Percentiles rank a stretch among this genome's conserved stretches.
phyloP scores from a whole-genome alignment of 2,888 invertebrate genomes.

The Lasioglossum leucozonium region DNA sequence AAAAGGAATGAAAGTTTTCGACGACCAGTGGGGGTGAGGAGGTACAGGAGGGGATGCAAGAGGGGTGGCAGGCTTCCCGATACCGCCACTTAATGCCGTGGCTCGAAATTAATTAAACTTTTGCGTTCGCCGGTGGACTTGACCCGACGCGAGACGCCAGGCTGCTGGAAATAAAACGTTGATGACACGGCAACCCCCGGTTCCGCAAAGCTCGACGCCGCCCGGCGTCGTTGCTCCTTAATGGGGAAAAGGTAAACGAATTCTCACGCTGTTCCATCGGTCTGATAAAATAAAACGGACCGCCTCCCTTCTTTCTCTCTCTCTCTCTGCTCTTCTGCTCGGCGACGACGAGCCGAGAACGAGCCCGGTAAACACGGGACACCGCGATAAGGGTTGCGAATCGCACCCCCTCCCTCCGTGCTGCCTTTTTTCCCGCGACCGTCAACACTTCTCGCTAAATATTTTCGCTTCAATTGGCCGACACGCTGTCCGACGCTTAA shows the following conservation, averaged over 20 bases:
- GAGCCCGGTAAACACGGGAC: conserved; percentile 52
- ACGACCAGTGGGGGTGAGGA: neutral
- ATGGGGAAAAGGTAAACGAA: conserved; percentile 80
- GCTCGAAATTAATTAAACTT: conserved; percentile 78
- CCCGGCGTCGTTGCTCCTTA: conserved; percentile 73
- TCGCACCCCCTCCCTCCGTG: conserved; percentile 21
- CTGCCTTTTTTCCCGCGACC: neutral
- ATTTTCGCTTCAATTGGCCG: neutral
- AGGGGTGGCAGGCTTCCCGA: conserved; percentile 59
- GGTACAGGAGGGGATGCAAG: conserved; percentile 8
- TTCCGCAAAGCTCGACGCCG: conserved; percentile 71
- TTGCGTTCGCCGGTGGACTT: conserved; percentile 67
- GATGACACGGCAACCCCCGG: conserved; percentile 77
- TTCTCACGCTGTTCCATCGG: conserved; percentile 77
- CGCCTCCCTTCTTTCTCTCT: conserved; percentile 32
- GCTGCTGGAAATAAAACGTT: conserved; percentile 75
- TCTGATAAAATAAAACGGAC: conserved; percentile 77
- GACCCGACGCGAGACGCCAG: conserved; percentile 21
- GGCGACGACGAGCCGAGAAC: conserved; percentile 46
- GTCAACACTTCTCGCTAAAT: conserved; percentile 9
- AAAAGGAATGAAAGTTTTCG: conserved; percentile 34
- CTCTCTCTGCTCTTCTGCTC: conserved; percentile 47
- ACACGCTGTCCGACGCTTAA: conserved; percentile 8
- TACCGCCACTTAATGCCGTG: conserved; percentile 75
- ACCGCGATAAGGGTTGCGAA: conserved; percentile 36